Percentiles rank a stretch among this genome's conserved stretches.
Evolutionary conservation across 2,113 vertebrate genomes (phyloP).

Genomic region (Neoarius graeffei): DNA sequence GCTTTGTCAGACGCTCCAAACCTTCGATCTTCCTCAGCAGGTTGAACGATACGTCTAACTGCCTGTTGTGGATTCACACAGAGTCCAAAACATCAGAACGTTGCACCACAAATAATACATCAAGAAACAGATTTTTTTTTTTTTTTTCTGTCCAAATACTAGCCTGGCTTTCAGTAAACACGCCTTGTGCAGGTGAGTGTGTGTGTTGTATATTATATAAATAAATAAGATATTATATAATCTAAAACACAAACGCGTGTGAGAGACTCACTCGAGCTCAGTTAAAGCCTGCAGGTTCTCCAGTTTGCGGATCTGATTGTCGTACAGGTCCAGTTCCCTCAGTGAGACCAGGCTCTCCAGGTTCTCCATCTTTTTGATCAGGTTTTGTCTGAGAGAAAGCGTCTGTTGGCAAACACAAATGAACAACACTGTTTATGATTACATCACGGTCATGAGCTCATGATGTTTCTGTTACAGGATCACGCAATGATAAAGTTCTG

Average conservation of each 20-base stretch:
- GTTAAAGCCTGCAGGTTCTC: constrained; percentile 88
- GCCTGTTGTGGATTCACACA: constrained; percentile 66
- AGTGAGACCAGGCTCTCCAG: constrained; percentile 83
- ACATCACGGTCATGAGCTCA: not conserved
- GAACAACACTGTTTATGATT: not conserved
- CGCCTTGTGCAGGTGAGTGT: too few relatives aligned
- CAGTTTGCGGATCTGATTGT: constrained; percentile 94
- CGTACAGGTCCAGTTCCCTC: constrained; percentile 91
- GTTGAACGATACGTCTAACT: constrained; percentile 95
- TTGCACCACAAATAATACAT: not conserved
- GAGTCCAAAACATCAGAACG: not conserved
- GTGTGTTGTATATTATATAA: too few relatives aligned
- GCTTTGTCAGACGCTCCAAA: constrained; percentile 80
- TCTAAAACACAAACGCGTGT: too few relatives aligned
- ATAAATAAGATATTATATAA: too few relatives aligned
- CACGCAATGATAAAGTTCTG: not conserved
- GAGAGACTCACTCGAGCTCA: constrained; percentile 88
- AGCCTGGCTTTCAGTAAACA: too few relatives aligned
- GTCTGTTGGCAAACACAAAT: constrained; percentile 71
- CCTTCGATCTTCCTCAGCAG: constrained; percentile 90
- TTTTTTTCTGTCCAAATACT: too few relatives aligned
- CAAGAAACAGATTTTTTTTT: too few relatives aligned
- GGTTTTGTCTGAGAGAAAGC: constrained; percentile 92
- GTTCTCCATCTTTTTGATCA: constrained; percentile 95
- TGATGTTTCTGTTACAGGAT: not conserved